Evolutionary conservation across 1,140 invertebrate genomes (phyloP).

Genomic region (Akabosia matsudoensis): DNA sequence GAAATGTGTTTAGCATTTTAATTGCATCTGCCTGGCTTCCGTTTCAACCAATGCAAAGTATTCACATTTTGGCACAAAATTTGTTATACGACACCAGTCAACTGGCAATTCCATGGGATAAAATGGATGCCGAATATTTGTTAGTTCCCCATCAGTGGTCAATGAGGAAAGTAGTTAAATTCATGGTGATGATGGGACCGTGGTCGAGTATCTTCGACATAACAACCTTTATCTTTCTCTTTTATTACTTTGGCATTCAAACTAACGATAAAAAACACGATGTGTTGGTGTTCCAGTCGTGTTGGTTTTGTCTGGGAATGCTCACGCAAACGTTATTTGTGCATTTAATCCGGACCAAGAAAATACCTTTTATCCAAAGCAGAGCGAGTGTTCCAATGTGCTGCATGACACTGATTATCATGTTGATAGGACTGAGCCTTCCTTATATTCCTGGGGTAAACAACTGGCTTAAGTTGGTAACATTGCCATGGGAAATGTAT

Average conservation of each 20-base stretch:
- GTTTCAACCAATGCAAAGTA: conserved; percentile 26
- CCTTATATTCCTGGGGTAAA: conserved; percentile 27
- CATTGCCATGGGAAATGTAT: conserved; percentile 17
- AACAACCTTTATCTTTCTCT: conserved; percentile 30
- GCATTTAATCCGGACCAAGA: conserved; percentile 29
- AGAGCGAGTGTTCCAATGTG: conserved; percentile 11
- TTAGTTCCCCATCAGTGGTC: conserved; percentile 31
- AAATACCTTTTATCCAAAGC: conserved; percentile 36
- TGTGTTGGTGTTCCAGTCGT: conserved; percentile 23
- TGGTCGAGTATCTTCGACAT: conserved; percentile 37
- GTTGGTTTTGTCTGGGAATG: conserved; percentile 32
- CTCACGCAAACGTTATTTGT: conserved; percentile 34
- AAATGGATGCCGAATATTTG: conserved; percentile 34
- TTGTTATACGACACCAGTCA: conserved; percentile 33
- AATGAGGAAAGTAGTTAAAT: conserved; percentile 28
- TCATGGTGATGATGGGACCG: conserved; percentile 36
- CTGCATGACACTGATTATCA: conserved; percentile 21
- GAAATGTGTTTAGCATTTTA: conserved; percentile 31
- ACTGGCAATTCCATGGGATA: conserved; percentile 34
- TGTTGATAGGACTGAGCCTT: conserved; percentile 21
- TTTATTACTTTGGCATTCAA: conserved; percentile 24
- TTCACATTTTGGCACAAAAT: conserved; percentile 30
- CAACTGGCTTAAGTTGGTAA: conserved; percentile 22
- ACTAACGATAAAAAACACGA: neutral
- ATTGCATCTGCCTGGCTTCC: conserved; percentile 33